Evolutionary conservation across 1,140 invertebrate genomes (phyloP).

Genomic region (Anastatus disparis): DNA sequence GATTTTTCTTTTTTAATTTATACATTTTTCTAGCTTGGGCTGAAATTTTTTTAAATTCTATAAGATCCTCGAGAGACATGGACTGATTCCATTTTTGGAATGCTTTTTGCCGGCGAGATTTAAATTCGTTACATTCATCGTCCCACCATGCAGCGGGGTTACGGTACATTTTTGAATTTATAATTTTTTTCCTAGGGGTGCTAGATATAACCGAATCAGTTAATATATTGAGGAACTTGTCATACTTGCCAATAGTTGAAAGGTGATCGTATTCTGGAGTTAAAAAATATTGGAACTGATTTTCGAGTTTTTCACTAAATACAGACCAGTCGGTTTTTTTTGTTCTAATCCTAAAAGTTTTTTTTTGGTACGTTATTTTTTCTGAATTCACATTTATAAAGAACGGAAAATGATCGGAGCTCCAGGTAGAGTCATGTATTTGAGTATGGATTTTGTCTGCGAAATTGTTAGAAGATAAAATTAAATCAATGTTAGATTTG

Average conservation of each 20-base stretch:
- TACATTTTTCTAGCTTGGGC: too few relatives aligned
- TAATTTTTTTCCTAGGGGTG: slow-evolving; percentile 10
- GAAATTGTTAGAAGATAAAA: neutral
- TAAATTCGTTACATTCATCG: slow-evolving; percentile 18
- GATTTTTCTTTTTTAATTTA: too few relatives aligned
- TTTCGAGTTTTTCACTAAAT: neutral
- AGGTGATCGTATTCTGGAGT: neutral
- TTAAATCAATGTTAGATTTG: neutral
- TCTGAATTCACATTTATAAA: neutral
- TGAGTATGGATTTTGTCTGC: neutral
- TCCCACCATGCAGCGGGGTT: slow-evolving; percentile 30
- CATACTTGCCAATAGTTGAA: neutral
- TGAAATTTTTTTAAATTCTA: too few relatives aligned
- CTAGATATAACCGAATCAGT: slow-evolving; percentile 34
- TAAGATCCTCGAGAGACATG: neutral
- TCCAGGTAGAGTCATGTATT: neutral
- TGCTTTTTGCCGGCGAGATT: neutral
- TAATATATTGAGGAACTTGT: neutral
- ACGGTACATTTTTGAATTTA: neutral
- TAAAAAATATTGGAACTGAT: neutral
- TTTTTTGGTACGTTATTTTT: neutral
- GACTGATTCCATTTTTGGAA: neutral
- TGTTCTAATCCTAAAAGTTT: neutral
- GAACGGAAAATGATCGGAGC: neutral
- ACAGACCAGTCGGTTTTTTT: neutral